A percentile compares a stretch with the other conserved stretches of the same genome.
phyloP scores from a whole-genome alignment of 2,888 invertebrate species.

The Caenorhabditis parvicauda region DNA sequence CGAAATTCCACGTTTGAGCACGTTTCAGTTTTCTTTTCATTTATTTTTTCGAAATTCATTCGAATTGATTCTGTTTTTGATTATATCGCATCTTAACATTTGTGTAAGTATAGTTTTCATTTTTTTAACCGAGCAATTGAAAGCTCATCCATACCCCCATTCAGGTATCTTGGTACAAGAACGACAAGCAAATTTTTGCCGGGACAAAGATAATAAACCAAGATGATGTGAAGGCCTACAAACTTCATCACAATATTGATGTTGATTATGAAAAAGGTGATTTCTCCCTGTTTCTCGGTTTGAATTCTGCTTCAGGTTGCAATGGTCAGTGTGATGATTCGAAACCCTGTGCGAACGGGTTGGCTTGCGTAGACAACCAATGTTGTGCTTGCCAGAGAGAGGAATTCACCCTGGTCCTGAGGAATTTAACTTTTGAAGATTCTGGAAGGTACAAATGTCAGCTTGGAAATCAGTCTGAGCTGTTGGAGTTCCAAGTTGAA shows the following conservation, averaged over 20 bases:
- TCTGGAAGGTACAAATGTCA: conserved; percentile 56
- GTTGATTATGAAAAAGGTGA: conserved; percentile 38
- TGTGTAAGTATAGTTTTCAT: too few species aligned
- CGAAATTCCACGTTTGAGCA: too few species aligned
- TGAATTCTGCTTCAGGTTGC: conserved; percentile 20
- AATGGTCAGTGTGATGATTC: conserved; percentile 36
- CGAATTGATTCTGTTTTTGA: too few species aligned
- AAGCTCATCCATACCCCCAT: too few species aligned
- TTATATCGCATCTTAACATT: too few species aligned
- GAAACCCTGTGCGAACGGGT: conserved; percentile 27
- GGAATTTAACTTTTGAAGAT: conserved; percentile 55
- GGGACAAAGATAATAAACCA: conserved; percentile 49
- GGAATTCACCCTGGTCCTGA: conserved; percentile 55
- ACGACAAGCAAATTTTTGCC: conserved; percentile 51
- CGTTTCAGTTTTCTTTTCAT: too few species aligned
- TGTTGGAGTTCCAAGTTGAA: conserved; percentile 58
- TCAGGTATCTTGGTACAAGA: conserved; percentile 56
- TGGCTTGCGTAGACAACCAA: conserved; percentile 40
- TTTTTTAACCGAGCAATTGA: too few species aligned
- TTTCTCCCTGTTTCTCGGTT: neutral
- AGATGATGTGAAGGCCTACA: conserved; percentile 42
- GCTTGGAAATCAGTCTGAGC: conserved; percentile 47
- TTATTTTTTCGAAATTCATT: too few species aligned
- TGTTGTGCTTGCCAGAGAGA: conserved; percentile 48
- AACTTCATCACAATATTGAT: conserved; percentile 46